Evolutionary conservation across 2,888 invertebrate species (phyloP).

Genomic region (Cepaea hortensis): DNA sequence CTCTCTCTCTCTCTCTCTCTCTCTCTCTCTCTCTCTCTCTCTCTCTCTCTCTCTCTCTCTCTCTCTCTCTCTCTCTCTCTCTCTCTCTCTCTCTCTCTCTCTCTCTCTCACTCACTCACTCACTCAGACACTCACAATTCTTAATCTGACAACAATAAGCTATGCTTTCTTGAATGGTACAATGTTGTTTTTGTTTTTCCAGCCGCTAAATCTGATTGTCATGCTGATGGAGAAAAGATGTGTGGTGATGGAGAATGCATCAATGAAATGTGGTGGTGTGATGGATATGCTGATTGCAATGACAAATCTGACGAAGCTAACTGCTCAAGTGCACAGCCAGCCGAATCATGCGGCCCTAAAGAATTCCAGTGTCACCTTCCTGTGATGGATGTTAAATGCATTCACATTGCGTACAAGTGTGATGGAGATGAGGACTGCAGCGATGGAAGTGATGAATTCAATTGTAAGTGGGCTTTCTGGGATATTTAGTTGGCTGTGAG

Average conservation of each 20-base stretch:
- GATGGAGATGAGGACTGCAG: conserved; percentile 51
- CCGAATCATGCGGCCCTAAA: not conserved
- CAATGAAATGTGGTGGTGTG: conserved; percentile 61
- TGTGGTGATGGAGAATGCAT: conserved; percentile 58
- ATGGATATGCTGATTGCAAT: conserved; percentile 62
- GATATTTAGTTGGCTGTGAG: not conserved
- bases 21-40: no score
- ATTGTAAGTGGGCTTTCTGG: conserved; percentile 42
- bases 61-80: no score
- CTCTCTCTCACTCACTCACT: no score
- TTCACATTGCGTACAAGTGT: conserved; percentile 46
- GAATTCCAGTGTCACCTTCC: conserved; percentile 38
- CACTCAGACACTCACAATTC: not conserved
- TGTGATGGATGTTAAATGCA: conserved; percentile 34
- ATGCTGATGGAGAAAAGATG: conserved; percentile 15
- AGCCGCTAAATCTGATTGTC: not conserved
- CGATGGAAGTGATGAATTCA: conserved; percentile 50
- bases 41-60: no score
- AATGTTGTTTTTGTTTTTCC: not conserved
- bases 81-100: no score
- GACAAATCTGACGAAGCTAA: conserved; percentile 61
- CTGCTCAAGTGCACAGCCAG: conserved; percentile 39
- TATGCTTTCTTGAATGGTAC: not conserved
- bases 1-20: no score
- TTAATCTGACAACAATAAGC: not conserved